Evolutionary conservation across 2,888 invertebrate species (phyloP), one percentile per base, ranked within the genome.

Genomic region (Phengaris alcon): DNA sequence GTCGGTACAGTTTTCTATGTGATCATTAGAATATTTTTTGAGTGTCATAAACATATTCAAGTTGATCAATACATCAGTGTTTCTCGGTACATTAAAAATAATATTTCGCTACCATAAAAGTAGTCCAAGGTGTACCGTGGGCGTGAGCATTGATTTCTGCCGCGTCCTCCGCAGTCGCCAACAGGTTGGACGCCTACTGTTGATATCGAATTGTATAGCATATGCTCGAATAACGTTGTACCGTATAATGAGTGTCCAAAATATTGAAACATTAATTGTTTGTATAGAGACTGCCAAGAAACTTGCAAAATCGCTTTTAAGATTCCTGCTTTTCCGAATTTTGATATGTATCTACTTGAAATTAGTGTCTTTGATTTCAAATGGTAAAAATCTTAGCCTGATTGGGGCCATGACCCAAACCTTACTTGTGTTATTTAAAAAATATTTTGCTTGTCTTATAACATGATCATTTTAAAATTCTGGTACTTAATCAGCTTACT

Each of bases 91-190:
- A 74, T 73, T 76, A 74, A 78, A 68, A 52, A 76, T 48, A 74
- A 73, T 70, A 74, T 73, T 74, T 74, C 22, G 72, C 74, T 74
- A 55, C 75, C 75, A 75, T 75, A 75, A 87, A 78, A 85, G 90
- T 35, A 74, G 46, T 73, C 77, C 89, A 91, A 93, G 92, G 93
- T 84, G 52, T 10, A 0, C 44, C 64, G 91, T 89, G 79, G 91
- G 92, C 81, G 90, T 85, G 82, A 54, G 86, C 88, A 88, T 90
- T 89, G 88, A 88, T 84, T 84, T 22, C 85, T 80, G 78, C 80
- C 80, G 82, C 85, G 75, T 80, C 84, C 90, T 86, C 86, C 88
- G 86, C 88, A 85, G 86, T 81, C 82, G 81, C 79, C 81, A 84
- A 82, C 78, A 77, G 75, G 83, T 81, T 79, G 75, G 51, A 82